Conservation (phyloP, 2,888 invertebrate genomes). For the Protophormia terraenovae region DNA sequence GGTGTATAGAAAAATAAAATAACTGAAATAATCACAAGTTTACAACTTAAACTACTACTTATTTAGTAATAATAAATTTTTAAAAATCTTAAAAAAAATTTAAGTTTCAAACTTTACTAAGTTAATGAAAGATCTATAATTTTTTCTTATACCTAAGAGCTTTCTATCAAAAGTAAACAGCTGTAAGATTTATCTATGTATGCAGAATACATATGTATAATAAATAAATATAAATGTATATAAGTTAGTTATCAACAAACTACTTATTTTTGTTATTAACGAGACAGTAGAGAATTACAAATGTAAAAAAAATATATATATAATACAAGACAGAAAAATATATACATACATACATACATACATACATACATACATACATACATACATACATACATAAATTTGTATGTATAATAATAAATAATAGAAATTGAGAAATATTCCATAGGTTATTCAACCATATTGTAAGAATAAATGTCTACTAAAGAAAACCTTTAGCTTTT, state of each 20-base stretch:
- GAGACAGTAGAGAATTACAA: slow-evolving; percentile 20
- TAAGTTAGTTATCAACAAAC: background rate
- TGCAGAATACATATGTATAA: background rate
- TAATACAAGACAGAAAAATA: background rate
- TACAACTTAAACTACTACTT: too few species aligned
- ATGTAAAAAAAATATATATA: background rate
- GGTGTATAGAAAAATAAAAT: too few species aligned
- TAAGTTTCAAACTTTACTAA: too few species aligned
- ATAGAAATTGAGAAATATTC: background rate
- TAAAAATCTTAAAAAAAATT: too few species aligned
- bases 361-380: background rate
- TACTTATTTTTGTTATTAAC: slow-evolving; percentile 17
- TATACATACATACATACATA: background rate
- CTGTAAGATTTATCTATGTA: background rate
- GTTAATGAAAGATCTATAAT: background rate
- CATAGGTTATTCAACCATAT: slow-evolving; percentile 46
- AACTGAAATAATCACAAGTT: too few species aligned
- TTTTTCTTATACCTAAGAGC: background rate
- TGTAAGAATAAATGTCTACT: background rate
- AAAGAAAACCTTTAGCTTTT: slow-evolving; percentile 6
- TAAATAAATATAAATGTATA: background rate
- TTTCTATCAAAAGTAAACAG: background rate
- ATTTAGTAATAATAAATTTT: too few species aligned
- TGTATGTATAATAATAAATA: background rate
- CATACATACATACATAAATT: background rate